Evolutionary conservation across 2,797 vertebrate species (phyloP).

Genomic region (Tangara arthus): DNA sequence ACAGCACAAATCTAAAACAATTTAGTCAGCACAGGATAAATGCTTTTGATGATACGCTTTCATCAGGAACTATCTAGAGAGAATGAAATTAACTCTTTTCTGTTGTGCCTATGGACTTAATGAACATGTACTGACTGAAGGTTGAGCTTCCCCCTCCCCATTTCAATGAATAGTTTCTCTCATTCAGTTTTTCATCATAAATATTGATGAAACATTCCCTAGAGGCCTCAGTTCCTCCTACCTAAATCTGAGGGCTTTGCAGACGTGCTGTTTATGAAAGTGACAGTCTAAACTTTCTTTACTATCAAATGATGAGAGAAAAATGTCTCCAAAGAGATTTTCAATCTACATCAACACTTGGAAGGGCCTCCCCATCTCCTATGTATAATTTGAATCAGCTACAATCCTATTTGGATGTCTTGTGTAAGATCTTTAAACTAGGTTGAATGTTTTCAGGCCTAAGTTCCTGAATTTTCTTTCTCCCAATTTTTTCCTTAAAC

Average conservation of each 20-base stretch:
- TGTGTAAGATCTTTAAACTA: not conserved
- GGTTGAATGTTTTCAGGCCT: not conserved
- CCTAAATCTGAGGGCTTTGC: not conserved
- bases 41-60: constrained; percentile 9
- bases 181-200: not conserved
- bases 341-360: not conserved
- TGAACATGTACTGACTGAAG: not conserved
- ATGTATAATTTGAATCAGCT: not conserved
- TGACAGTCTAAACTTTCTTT: not conserved
- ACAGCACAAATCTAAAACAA: not conserved
- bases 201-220: not conserved
- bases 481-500: not conserved
- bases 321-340: not conserved
- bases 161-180: not conserved
- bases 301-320: not conserved
- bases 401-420: not conserved
- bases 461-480: not conserved
- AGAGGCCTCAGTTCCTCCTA: not conserved
- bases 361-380: not conserved
- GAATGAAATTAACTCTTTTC: constrained; percentile 43
- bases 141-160: not conserved
- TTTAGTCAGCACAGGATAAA: constrained; percentile 23
- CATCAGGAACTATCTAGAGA: constrained; percentile 22
- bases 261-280: not conserved
- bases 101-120: constrained; percentile 2